Percentiles rank a stretch among this genome's conserved stretches.
These are phyloP conservation scores for Synanthedon myopaeformis DNA, from an alignment of 2,888 invertebrate genomes.

Conservation along the genomic window DNA sequence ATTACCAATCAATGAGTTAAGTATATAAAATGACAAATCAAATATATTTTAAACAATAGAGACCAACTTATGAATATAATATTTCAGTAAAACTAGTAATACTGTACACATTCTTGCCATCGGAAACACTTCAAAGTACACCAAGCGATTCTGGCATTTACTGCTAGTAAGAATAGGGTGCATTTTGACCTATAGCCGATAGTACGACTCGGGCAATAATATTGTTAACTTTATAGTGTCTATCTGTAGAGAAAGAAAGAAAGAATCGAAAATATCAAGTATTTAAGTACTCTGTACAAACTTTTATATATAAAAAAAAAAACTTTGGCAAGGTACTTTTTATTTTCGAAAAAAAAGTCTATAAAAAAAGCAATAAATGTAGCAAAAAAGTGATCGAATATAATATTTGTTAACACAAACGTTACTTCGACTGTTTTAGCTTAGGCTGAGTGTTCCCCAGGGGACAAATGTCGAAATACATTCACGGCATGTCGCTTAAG, in stretches of 20 bases:
- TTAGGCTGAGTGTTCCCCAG: neutral
- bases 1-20: no score
- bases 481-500: no score
- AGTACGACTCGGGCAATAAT: neutral
- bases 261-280: slow-evolving; percentile 14
- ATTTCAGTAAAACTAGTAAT: slow-evolving; percentile 68
- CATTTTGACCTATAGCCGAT: no score
- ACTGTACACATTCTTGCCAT: slow-evolving; percentile 56
- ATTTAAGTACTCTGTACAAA: slow-evolving; percentile 36
- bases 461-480: no score
- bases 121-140: slow-evolving; percentile 20
- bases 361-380: slow-evolving; percentile 2
- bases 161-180: no score
- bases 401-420: slow-evolving; percentile 9
- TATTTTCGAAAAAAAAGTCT: slow-evolving; percentile 5
- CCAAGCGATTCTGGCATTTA: no score
- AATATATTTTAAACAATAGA: no score
- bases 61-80: slow-evolving; percentile 4
- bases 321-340: slow-evolving; percentile 54
- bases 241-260: slow-evolving; percentile 11
- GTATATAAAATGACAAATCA: no score
- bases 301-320: slow-evolving; percentile 6
- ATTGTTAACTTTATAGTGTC: neutral
- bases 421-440: neutral
- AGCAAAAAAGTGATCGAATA: slow-evolving; percentile 4